These are phyloP conservation scores for Chrysomallon squamiferum DNA, from an alignment of 1,140 invertebrate species.

Conservation along the genomic window DNA sequence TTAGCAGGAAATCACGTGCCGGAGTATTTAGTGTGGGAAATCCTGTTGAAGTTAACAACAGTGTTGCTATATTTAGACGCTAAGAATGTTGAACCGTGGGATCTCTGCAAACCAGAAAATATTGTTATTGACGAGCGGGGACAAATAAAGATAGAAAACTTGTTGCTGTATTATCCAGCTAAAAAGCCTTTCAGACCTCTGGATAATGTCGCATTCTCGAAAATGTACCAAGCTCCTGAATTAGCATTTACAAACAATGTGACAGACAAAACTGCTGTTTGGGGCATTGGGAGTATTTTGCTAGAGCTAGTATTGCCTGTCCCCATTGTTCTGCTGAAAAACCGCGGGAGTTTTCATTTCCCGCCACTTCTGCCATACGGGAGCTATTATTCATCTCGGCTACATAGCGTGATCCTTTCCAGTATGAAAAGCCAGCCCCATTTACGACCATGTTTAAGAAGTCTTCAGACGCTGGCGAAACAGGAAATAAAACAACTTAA, in stretches of 20 bases:
- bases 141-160: slow-evolving; percentile 39
- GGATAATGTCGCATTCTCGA: slow-evolving; percentile 6
- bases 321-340: slow-evolving; percentile 7
- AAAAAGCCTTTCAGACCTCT: slow-evolving; percentile 27
- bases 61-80: slow-evolving; percentile 35
- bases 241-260: slow-evolving; percentile 16
- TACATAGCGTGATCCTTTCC: too few species aligned
- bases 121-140: slow-evolving; percentile 34
- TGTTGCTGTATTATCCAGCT: slow-evolving; percentile 39
- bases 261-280: slow-evolving; percentile 28
- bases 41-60: slow-evolving; percentile 26
- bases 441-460: too few species aligned
- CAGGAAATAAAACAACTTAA: too few species aligned
- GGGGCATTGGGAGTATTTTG: slow-evolving; percentile 35
- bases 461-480: too few species aligned
- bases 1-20: slow-evolving; percentile 25
- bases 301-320: slow-evolving; percentile 25
- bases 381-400: too few species aligned
- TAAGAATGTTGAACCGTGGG: slow-evolving; percentile 32
- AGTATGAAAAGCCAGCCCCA: too few species aligned
- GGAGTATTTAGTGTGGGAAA: slow-evolving; percentile 35
- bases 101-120: slow-evolving; percentile 41
- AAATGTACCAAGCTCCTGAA: slow-evolving; percentile 26
- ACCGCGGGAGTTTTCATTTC: neutral
- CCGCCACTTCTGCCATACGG: too few species aligned